These are phyloP conservation scores for Geotria australis DNA, from an alignment of 2,797 vertebrate species.

Conservation along the genomic window DNA sequence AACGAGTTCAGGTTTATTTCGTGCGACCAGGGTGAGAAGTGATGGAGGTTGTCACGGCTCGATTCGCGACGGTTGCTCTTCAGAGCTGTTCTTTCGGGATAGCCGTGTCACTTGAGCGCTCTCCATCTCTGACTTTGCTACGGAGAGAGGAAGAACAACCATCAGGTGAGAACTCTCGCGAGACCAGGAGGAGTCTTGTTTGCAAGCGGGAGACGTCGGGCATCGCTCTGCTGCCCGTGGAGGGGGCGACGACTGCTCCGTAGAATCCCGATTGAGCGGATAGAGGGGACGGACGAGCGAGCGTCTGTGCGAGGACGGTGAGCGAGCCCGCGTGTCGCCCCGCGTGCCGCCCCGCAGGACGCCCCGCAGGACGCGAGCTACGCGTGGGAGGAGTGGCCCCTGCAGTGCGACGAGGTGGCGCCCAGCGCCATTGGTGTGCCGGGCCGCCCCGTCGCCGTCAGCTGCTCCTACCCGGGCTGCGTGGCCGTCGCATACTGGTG, in stretches of 20 bases:
- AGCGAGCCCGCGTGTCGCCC: no score
- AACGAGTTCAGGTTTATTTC: no score
- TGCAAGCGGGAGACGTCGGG: neutral
- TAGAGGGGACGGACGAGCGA: no score
- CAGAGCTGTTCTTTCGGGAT: no score
- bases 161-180: neutral
- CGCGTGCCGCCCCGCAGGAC: no score
- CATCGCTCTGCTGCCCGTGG: neutral
- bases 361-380: conserved; percentile 11
- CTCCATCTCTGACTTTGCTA: no score
- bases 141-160: no score
- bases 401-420: conserved; percentile 47
- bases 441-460: conserved; percentile 41
- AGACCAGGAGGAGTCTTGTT: neutral
- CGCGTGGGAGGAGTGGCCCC: conserved; percentile 74
- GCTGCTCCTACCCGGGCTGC: conserved; percentile 72
- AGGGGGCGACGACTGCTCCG: conserved; percentile 1
- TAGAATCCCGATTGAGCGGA: conserved; percentile 11
- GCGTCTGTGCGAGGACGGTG: no score
- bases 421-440: conserved; percentile 28
- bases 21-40: no score
- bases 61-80: no score
- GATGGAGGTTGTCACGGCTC: no score
- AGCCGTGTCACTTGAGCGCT: no score
- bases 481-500: conserved; percentile 63